Evolutionary conservation across 2,113 vertebrate species (phyloP), one percentile per base, ranked within the genome.

Genomic region (Malaclemys terrapin): DNA sequence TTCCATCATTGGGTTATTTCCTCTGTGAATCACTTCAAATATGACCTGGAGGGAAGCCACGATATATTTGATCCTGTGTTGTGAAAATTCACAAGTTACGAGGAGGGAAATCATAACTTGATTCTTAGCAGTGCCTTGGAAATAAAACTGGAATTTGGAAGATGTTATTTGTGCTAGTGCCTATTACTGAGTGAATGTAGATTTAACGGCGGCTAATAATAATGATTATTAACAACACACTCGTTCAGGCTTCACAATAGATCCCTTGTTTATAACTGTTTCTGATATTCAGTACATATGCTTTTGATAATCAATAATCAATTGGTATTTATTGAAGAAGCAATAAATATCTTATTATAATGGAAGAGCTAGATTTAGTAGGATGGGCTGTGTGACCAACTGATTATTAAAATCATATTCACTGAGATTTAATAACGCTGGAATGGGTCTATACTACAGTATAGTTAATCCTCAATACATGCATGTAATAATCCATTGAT

Each of bases 331-430:
- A 62, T n/a, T n/a, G 35, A 84, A 85, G 76, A 80, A 24, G 59
- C 53, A 76, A 22, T 89, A 82, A 90, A 75, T 82, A 38, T 80
- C 53, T 89, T 25, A 1, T 22, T 5, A 42, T 90, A 76, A 94
- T 20, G 45, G 47, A 72, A 89, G 65, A 65, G 8, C 57, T 72
- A 87, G 80, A 75, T 94, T 93, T 93, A 54, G 65, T 4, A 45
- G 85, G 29, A 16, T 16, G 57, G 31, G 19, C 35, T 93, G 93
- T 89, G 93, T 79, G 49, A 89, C 85, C 75, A 57, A 81, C 29
- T 89, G 95, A 88, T 92, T 94, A 89, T 88, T 95, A 94, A 27
- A 91, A 92, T 76, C 53, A 78, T 3, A 35, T 87, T 89, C 87
- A 85, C 78, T 92, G 94, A 75, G 88, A 92, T 1, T 0, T n/a